A percentile compares a stretch with the other conserved stretches of the same genome.
Evolutionary conservation across 2,888 invertebrate genomes (phyloP).

Genomic region (Leptinotarsa haldemani): DNA sequence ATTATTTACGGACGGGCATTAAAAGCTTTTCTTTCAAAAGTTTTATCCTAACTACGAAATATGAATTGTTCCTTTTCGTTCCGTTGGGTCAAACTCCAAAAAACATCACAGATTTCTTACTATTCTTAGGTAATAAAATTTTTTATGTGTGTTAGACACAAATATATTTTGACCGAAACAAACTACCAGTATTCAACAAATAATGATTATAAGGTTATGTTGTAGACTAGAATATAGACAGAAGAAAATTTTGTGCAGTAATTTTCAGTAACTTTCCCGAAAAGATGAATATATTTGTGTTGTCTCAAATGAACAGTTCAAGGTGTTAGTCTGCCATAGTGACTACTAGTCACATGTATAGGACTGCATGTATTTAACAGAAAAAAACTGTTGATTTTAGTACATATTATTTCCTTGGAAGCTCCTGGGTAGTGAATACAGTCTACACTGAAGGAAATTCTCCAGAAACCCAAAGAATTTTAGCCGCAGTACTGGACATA

Average conservation of each 20-base stretch:
- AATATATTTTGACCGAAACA: constrained; percentile 35
- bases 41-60: constrained; percentile 32
- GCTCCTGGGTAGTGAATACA: not conserved
- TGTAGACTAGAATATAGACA: constrained; percentile 39
- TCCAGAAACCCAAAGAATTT: too few relatives aligned
- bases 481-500: too few relatives aligned
- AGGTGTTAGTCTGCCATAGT: not conserved
- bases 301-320: constrained; percentile 8
- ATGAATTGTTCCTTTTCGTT: constrained; percentile 37
- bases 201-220: not conserved
- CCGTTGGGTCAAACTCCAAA: constrained; percentile 49
- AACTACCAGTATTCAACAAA: not conserved
- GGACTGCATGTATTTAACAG: not conserved
- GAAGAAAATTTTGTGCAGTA: constrained; percentile 2
- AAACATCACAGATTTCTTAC: constrained; percentile 56
- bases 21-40: constrained; percentile 37
- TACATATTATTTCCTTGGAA: not conserved
- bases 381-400: not conserved
- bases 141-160: constrained; percentile 41
- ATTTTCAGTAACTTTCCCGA: constrained; percentile 17
- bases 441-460: not conserved
- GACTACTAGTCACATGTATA: not conserved
- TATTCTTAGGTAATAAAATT: constrained; percentile 54
- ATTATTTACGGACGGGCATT: constrained; percentile 42
- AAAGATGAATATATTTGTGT: constrained; percentile 39